These are phyloP conservation scores for Sebastes hubbsi DNA, from an alignment of 2,797 vertebrate species.

Conservation along the genomic window DNA sequence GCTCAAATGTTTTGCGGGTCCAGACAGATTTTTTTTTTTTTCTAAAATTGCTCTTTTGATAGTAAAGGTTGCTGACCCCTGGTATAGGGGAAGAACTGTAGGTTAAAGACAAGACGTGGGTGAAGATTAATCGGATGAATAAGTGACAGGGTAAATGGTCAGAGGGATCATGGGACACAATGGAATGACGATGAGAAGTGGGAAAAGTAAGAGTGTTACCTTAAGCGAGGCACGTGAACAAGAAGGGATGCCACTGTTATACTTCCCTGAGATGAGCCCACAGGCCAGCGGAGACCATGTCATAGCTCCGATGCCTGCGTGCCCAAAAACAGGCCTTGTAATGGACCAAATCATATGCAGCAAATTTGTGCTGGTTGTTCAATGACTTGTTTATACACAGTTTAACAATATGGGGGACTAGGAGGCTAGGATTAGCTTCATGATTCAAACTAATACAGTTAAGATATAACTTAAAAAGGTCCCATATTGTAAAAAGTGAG, in stretches of 20 bases:
- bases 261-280: slow-evolving; percentile 89
- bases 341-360: background rate
- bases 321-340: background rate
- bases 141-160: background rate
- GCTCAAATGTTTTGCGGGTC: too few species aligned
- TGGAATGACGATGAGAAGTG: background rate
- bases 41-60: too few species aligned
- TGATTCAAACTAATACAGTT: background rate
- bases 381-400: background rate
- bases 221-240: slow-evolving; percentile 91
- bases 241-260: slow-evolving; percentile 88
- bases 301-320: slow-evolving; percentile 88
- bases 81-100: background rate
- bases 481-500: too few species aligned
- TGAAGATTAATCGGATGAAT: background rate
- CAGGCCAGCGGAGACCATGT: slow-evolving; percentile 90
- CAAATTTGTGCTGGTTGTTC: background rate
- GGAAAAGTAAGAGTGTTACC: slow-evolving; percentile 73
- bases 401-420: background rate
- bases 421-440: background rate
- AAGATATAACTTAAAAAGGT: background rate
- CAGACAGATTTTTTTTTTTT: too few species aligned
- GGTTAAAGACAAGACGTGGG: background rate
- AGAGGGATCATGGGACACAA: background rate
- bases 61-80: too few species aligned